Base-by-base conservation (phyloP, 2,888 invertebrate genomes). In the Eubasilissa splendida region DNA sequence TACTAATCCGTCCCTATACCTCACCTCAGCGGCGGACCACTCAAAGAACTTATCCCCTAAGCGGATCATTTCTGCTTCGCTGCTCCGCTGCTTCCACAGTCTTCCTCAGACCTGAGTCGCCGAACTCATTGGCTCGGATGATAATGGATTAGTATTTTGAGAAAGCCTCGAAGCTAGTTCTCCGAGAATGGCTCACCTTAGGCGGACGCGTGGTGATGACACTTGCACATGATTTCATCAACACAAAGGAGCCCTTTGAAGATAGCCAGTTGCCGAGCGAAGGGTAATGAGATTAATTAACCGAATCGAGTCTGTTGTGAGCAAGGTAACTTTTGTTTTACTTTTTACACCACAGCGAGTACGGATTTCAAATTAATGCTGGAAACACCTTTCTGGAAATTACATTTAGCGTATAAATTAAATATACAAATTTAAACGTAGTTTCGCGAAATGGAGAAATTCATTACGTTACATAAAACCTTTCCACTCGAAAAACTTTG, bases 211-310 rank as follows among this genome's bases (percentile, higher is more conserved):
- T 73, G 79, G 53, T 53, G 31, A 22, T 60, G 78, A 71, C 78
- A 78, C 71, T 78, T 78, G 79, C 79, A 65, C 60, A 73, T 74
- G 54, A 74, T 74, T 63, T 73, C 33, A 78, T 14, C 58, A 73
- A 52, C 78, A 71, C 79, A 74, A 79, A 79, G 74, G 33, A 42
- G 14, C 50, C 50, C 79, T 79, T 79, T 79, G 79, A 79, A 31
- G 63, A 74, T 54, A 14, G 66, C 71, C 73, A 56, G 52, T n/a
- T 60, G 22, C 50, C 60, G 12, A 4, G 50, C 68, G 4, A n/a
- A 14, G 52, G 60, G 9, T 63, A 31, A 76, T 76, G 22, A 59
- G 63, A 76, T 76, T 76, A 76, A 63, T 63, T 22, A 68, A 68
- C 52, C 14, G 42, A 68, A 68, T 68, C 14, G 68, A 33, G 14